These are phyloP conservation scores for Enteromius paludinosus DNA, from an alignment of 2,797 vertebrate species.

Conservation along the genomic window DNA sequence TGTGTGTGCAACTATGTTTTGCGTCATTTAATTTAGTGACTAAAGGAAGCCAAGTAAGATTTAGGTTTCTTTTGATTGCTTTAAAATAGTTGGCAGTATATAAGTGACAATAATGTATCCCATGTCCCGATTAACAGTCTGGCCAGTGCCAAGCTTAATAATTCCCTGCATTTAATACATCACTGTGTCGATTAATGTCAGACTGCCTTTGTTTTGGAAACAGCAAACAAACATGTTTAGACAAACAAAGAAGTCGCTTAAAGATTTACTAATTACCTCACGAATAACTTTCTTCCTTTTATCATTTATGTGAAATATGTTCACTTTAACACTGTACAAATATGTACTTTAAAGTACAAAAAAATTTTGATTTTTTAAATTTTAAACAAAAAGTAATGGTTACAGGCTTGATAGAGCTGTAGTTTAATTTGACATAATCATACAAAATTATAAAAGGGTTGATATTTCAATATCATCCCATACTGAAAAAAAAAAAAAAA, in stretches of 20 bases:
- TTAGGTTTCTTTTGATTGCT: conserved; percentile 12
- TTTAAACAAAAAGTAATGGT: neutral
- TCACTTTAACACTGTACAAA: neutral
- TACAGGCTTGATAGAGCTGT: neutral
- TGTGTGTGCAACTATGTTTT: neutral
- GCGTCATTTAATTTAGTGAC: neutral
- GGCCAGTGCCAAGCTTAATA: conserved; percentile 24
- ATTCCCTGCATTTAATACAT: conserved; percentile 14
- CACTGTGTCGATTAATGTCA: conserved; percentile 5
- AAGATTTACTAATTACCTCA: neutral
- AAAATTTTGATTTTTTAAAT: neutral
- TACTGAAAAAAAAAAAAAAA: neutral
- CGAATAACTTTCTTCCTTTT: neutral
- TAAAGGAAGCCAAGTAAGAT: conserved; percentile 19
- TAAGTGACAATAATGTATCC: conserved; percentile 53
- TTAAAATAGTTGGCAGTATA: conserved; percentile 63
- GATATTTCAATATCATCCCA: neutral
- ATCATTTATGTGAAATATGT: neutral
- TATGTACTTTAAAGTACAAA: neutral
- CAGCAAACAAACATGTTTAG: neutral
- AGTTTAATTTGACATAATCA: neutral
- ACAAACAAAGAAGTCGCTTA: neutral
- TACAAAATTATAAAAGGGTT: neutral
- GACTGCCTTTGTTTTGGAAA: neutral
- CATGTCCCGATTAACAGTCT: conserved; percentile 5